Evolutionary conservation across 1,140 invertebrate genomes (phyloP).

Genomic region (Drosophila lini): DNA sequence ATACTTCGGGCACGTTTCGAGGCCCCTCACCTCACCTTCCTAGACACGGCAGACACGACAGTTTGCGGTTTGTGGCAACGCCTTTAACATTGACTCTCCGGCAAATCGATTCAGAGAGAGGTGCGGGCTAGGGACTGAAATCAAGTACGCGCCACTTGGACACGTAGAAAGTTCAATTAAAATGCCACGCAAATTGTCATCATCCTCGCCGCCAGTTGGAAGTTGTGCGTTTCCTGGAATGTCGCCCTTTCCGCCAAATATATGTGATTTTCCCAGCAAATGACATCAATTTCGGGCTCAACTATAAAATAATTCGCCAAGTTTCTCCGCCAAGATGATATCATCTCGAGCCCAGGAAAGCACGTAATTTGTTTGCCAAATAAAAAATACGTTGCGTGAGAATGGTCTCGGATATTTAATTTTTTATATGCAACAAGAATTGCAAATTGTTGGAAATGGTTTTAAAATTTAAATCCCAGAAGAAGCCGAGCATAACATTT

Average conservation of each 20-base stretch:
- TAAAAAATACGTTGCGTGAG: slow-evolving; percentile 25
- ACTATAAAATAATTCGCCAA: slow-evolving; percentile 54
- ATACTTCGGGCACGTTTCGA: slow-evolving; percentile 74
- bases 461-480: neutral
- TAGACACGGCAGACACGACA: slow-evolving; percentile 41
- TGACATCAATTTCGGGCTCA: slow-evolving; percentile 53
- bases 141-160: slow-evolving; percentile 64
- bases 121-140: slow-evolving; percentile 20
- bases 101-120: slow-evolving; percentile 34
- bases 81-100: slow-evolving; percentile 54
- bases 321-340: slow-evolving; percentile 59
- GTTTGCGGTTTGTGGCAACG: slow-evolving; percentile 56
- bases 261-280: neutral
- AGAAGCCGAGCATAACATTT: neutral
- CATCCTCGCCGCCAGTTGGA: slow-evolving; percentile 56
- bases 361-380: slow-evolving; percentile 60
- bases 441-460: neutral
- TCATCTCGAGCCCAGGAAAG: slow-evolving; percentile 38
- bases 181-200: slow-evolving; percentile 76
- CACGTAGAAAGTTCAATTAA: slow-evolving; percentile 83
- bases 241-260: slow-evolving; percentile 1
- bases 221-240: slow-evolving; percentile 45
- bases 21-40: slow-evolving; percentile 33
- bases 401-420: slow-evolving; percentile 39
- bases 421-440: slow-evolving; percentile 5